Base-by-base conservation (phyloP, 2,113 vertebrate genomes). In the Cynoglossus semilaevis region DNA sequence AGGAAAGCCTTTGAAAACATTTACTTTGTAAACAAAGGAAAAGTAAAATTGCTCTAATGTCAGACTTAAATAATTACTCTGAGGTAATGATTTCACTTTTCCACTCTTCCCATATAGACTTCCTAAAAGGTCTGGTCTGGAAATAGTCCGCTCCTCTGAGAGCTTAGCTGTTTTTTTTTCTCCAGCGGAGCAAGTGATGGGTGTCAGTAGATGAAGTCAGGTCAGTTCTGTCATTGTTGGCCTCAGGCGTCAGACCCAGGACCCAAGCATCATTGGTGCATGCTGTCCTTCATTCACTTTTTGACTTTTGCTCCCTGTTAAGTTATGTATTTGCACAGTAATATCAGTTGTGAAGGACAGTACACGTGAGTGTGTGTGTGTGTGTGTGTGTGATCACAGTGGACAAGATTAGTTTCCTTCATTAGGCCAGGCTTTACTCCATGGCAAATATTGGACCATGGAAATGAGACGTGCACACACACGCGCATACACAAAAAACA, bases 401-500 rank as follows among this genome's bases (percentile, higher is more conserved):
- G 63, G 70, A 77, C 81, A 70, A 81, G 74, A 84, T 89, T 81
- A 64, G 76, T 84, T 81, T 74, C 80, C 77, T 85, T 88, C 84
- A 87, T 89, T 88, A 89, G 72, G 73, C 82, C 44, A 76, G 84
- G 85, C 86, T 63, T 2, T 10, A 58, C 64, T 87, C 85, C 85
- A 88, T 81, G 61, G 73, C 62, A 88, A 91, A 91, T 87, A 88
- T 86, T 88, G 80, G 74, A 36, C 59, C 65, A 74, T 87, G 87
- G 81, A 88, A 90, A 88, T 85, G 48, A 83, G 63, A 82, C 68
- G 73, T 73, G 76, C 70, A 80, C 40, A 41, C 34, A 34, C 56
- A 60, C 55, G 58, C 48, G 43, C 61, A 54, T 13, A 45, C 49
- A 59, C 63, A 56, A 58, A 58, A n/a, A n/a, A n/a, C 58, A 69